Conservation (phyloP, 2,888 invertebrate genomes). For the Lutraria lutraria region DNA sequence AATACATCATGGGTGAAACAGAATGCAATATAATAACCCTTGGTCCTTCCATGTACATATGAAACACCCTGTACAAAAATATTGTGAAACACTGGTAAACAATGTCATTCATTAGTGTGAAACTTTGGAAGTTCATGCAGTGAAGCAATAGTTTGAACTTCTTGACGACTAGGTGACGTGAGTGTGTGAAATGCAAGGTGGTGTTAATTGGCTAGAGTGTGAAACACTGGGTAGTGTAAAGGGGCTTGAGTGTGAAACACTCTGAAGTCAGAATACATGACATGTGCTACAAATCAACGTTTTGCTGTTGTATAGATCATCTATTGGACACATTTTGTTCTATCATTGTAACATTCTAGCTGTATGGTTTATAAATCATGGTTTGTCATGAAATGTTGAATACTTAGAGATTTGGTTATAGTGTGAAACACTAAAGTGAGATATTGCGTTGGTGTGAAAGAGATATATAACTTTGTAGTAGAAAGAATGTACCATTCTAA, state of each 20-base stretch:
- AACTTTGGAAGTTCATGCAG: neutral
- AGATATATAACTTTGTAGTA: neutral
- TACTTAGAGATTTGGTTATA: neutral
- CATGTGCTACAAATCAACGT: neutral
- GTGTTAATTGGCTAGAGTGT: neutral
- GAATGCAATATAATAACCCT: neutral
- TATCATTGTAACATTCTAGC: neutral
- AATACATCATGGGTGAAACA: neutral
- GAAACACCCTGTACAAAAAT: neutral
- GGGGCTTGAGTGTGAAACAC: neutral
- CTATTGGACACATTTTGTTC: no score
- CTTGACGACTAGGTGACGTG: neutral
- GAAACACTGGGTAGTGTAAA: neutral
- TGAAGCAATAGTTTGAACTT: neutral
- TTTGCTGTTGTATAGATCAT: neutral
- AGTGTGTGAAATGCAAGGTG: neutral
- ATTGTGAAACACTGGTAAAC: neutral
- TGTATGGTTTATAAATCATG: neutral
- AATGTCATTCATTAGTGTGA: neutral
- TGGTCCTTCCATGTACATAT: neutral
- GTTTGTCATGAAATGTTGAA: neutral
- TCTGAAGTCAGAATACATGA: neutral
- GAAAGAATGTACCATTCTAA: neutral
- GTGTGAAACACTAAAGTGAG: conserved; percentile 16
- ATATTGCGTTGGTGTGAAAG: no score